Conservation (phyloP, 2,888 invertebrate species). For the Ophonus ardosiacus region DNA sequence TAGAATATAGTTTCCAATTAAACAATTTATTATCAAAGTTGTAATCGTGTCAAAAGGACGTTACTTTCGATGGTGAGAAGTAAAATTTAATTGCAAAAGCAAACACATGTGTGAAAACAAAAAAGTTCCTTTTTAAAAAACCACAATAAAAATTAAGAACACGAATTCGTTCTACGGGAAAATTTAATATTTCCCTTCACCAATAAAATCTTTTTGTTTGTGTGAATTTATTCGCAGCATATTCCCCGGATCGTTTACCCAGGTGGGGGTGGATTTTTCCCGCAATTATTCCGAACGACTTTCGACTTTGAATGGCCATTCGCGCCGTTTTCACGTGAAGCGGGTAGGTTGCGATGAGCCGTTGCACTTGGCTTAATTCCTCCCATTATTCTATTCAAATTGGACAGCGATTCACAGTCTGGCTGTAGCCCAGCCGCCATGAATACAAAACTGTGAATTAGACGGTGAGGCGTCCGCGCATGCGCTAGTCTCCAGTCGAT, state of each 20-base stretch:
- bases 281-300: conserved; percentile 60
- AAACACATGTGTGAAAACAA: background rate
- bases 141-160: conserved; percentile 32
- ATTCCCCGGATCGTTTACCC: conserved; percentile 29
- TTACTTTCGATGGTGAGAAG: no score
- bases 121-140: background rate
- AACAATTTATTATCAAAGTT: no score
- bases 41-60: no score
- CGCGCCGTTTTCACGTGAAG: conserved; percentile 54
- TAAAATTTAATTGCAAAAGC: background rate
- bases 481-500: conserved; percentile 52
- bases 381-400: conserved; percentile 60
- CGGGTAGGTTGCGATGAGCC: conserved; percentile 28
- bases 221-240: conserved; percentile 59
- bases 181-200: conserved; percentile 21
- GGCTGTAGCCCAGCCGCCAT: background rate
- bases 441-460: conserved; percentile 46
- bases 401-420: conserved; percentile 49
- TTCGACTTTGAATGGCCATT: conserved; percentile 57
- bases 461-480: conserved; percentile 44
- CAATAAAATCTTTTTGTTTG: conserved; percentile 57
- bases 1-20: no score
- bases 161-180: background rate
- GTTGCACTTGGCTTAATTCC: conserved; percentile 57
- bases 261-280: conserved; percentile 46